Percentiles rank a stretch among this genome's conserved stretches.
phyloP scores from a whole-genome alignment of 2,888 invertebrate genomes.

The Drosophila recens region DNA sequence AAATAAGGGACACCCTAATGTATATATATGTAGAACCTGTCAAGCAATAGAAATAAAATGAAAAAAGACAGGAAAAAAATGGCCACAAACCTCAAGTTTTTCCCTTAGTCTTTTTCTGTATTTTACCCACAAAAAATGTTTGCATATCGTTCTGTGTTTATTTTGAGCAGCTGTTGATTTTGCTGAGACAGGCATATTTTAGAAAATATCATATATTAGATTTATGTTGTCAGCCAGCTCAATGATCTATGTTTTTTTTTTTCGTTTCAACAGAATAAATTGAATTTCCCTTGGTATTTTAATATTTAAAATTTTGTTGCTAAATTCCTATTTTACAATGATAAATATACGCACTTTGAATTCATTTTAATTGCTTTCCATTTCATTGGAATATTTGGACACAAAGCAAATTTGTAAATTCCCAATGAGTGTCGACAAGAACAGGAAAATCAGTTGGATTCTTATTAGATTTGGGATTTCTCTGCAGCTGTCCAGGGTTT shows the following conservation, averaged over 20 bases:
- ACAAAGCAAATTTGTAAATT: constrained; percentile 7
- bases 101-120: background rate
- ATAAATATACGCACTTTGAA: constrained; percentile 8
- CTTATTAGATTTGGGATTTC: constrained; percentile 64
- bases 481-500: constrained; percentile 37
- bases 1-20: no score
- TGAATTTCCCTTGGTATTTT: background rate
- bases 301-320: no score
- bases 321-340: background rate
- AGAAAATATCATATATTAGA: constrained; percentile 39
- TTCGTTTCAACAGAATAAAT: background rate
- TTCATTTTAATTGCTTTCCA: constrained; percentile 48
- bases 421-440: constrained; percentile 2
- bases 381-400: constrained; percentile 18
- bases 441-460: constrained; percentile 28
- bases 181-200: constrained; percentile 14
- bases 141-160: constrained; percentile 4
- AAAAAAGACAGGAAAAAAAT: background rate
- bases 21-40: constrained; percentile 22
- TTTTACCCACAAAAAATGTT: constrained; percentile 2
- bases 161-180: constrained; percentile 5
- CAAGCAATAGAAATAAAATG: constrained; percentile 13
- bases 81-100: background rate
- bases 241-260: constrained; percentile 10
- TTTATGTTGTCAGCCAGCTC: constrained; percentile 20